Evolutionary conservation across 1,140 invertebrate species (phyloP).

Genomic region (Xylocopa sonorina): DNA sequence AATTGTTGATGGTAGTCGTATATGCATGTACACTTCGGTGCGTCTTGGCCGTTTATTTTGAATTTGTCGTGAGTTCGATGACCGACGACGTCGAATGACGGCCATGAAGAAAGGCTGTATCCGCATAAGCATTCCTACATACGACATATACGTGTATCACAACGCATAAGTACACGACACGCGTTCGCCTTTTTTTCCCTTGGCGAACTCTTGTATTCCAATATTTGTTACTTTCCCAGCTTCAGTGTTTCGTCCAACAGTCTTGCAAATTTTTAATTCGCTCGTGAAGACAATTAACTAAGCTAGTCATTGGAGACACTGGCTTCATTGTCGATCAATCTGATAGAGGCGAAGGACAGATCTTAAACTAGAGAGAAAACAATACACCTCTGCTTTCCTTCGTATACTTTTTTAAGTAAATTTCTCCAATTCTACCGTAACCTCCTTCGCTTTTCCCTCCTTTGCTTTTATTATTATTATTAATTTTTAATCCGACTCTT

Average conservation of each 20-base stretch:
- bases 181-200: conserved; percentile 7
- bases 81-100: conserved; percentile 67
- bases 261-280: background rate
- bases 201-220: background rate
- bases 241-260: background rate
- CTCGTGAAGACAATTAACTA: background rate
- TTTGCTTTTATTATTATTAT: background rate
- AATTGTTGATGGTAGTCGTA: conserved; percentile 1
- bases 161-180: background rate
- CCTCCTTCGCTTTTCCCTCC: too few relatives aligned
- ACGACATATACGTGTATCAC: conserved; percentile 5
- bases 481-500: background rate
- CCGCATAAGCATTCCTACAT: conserved; percentile 21
- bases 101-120: conserved; percentile 30
- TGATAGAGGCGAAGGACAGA: too few relatives aligned
- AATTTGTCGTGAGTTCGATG: conserved; percentile 75
- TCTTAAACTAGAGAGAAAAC: background rate
- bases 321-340: too few relatives aligned
- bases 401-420: background rate
- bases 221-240: background rate
- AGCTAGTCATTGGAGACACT: background rate
- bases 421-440: background rate
- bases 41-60: conserved; percentile 76
- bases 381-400: background rate
- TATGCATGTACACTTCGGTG: conserved; percentile 40